phyloP scores from a whole-genome alignment of 1,140 invertebrate genomes.

The Bombus vancouverensis region DNA sequence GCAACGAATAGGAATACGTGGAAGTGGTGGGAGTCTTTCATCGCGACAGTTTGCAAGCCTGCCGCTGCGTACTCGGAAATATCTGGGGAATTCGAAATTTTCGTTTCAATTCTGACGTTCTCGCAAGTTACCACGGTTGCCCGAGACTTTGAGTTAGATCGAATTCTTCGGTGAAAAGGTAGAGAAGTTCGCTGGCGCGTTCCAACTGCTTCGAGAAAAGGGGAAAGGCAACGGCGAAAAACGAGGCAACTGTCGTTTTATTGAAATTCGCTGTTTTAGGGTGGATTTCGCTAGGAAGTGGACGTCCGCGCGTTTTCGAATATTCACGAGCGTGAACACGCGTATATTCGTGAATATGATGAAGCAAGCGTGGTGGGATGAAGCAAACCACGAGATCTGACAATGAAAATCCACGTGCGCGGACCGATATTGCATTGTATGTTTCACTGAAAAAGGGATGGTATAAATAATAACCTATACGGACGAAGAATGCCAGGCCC shows the following conservation, averaged over 20 bases:
- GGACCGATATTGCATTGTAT: background rate
- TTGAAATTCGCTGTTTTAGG: constrained; percentile 13
- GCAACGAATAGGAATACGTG: background rate
- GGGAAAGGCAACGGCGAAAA: background rate
- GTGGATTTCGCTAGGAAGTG: background rate
- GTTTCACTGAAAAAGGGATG: no score
- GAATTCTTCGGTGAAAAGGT: constrained; percentile 35
- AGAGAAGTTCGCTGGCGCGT: constrained; percentile 13
- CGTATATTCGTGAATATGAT: background rate
- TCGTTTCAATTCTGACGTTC: constrained; percentile 28
- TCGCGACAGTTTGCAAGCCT: constrained; percentile 26
- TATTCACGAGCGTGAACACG: background rate
- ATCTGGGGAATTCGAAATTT: constrained; percentile 51
- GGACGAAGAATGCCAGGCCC: no score
- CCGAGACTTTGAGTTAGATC: constrained; percentile 31
- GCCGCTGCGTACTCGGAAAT: constrained; percentile 8
- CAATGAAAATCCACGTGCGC: background rate
- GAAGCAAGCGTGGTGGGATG: background rate
- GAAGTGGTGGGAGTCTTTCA: background rate
- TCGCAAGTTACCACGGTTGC: constrained; percentile 27
- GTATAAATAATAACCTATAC: no score
- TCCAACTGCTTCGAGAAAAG: background rate
- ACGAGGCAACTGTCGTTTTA: constrained; percentile 7
- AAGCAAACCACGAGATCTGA: background rate
- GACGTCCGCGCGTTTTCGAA: background rate